Percentiles rank a stretch among this genome's conserved stretches.
Evolutionary conservation across 2,113 vertebrate species (phyloP).

Genomic region (crab-eating macaque (Macaca fascicularis)): DNA sequence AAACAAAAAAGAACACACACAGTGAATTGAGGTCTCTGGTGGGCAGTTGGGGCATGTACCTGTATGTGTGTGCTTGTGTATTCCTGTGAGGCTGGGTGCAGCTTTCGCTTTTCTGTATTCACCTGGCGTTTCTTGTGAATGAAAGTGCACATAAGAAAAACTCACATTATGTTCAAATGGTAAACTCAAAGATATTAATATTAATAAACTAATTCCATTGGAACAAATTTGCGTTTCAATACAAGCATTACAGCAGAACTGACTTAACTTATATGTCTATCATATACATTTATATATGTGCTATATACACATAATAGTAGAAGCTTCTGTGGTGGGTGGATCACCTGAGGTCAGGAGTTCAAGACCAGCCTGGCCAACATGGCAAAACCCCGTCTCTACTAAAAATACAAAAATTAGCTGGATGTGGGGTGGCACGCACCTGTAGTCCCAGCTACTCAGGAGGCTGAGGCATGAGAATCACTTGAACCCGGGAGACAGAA

Average conservation of each 20-base stretch:
- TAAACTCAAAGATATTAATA: background rate
- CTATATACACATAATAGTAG: background rate
- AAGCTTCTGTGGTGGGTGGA: background rate
- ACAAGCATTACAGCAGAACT: background rate
- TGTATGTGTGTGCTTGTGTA: background rate
- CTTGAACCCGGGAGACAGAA: too few species aligned
- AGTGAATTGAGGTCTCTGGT: background rate
- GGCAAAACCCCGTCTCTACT: too few species aligned
- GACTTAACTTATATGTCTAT: background rate
- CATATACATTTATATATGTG: background rate
- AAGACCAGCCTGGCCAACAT: too few species aligned
- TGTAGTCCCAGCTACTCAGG: too few species aligned
- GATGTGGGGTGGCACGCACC: too few species aligned
- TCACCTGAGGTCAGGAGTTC: too few species aligned
- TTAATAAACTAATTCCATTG: background rate
- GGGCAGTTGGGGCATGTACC: accelerated
- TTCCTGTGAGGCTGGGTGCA: too few species aligned
- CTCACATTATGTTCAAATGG: background rate
- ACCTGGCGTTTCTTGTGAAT: background rate
- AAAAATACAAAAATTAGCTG: too few species aligned
- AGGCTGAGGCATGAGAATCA: too few species aligned
- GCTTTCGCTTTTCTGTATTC: background rate
- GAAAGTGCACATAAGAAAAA: background rate
- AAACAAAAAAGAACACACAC: too few species aligned
- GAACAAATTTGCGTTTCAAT: background rate